Conservation (phyloP, 2,888 invertebrate species). For the Melolontha melolontha region DNA sequence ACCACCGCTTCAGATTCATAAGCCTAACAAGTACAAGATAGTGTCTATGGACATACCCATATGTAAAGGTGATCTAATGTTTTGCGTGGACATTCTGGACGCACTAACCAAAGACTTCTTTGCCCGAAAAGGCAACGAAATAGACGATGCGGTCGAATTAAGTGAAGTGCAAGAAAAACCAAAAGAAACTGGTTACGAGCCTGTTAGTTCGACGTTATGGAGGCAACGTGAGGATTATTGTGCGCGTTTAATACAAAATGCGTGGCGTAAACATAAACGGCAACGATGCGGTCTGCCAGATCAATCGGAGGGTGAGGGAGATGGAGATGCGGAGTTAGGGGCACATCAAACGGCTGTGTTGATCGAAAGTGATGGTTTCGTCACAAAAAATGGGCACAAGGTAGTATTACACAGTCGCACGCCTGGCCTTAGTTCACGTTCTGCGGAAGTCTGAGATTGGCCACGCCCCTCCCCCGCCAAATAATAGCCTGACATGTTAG, state of each 20-base stretch:
- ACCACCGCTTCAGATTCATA: slow-evolving; percentile 96
- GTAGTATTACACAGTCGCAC: slow-evolving; percentile 92
- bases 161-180: slow-evolving; percentile 86
- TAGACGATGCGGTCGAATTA: slow-evolving; percentile 91
- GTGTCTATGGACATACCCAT: slow-evolving; percentile 99
- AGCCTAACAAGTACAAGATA: slow-evolving; percentile 98
- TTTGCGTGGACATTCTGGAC: slow-evolving; percentile 98
- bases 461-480: slow-evolving; percentile 75
- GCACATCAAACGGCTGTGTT: slow-evolving; percentile 84
- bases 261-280: slow-evolving; percentile 90
- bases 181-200: slow-evolving; percentile 91
- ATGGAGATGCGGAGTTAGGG: slow-evolving; percentile 59
- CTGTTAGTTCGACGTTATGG: slow-evolving; percentile 94
- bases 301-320: slow-evolving; percentile 62
- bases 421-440: slow-evolving; percentile 84
- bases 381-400: slow-evolving; percentile 89
- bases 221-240: slow-evolving; percentile 97
- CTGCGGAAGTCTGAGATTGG: slow-evolving; percentile 88
- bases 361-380: slow-evolving; percentile 85
- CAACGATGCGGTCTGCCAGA: slow-evolving; percentile 72
- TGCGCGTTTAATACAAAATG: slow-evolving; percentile 94
- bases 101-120: slow-evolving; percentile 99
- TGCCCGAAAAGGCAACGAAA: slow-evolving; percentile 94
- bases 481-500: slow-evolving; percentile 56
- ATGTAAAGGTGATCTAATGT: slow-evolving; percentile 96